Conservation (phyloP, 37 sponge, comb jelly and placozoan species). For the Aplysina aerophoba region DNA sequence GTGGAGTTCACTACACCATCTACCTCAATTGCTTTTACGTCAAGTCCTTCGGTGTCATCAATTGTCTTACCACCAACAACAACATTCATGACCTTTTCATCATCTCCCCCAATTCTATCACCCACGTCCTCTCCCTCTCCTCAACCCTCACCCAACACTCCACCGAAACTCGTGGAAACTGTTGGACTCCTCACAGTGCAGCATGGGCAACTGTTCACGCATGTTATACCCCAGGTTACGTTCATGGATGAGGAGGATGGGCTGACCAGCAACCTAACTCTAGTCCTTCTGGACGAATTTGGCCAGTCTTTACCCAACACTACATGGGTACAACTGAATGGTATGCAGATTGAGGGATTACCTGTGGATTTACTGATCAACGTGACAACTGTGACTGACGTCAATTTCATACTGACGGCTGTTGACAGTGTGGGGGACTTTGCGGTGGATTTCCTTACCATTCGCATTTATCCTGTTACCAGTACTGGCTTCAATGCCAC, state of each 20-base stretch:
- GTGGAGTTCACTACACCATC: too few species aligned
- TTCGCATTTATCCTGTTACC: conserved; percentile 33
- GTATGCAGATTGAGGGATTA: conserved; percentile 31
- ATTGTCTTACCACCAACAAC: background rate
- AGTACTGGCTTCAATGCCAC: conserved; percentile 23
- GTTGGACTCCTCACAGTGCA: conserved; percentile 35
- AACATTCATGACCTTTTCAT: background rate
- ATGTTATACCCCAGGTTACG: conserved; percentile 41
- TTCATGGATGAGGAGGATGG: conserved; percentile 61
- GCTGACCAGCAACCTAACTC: conserved; percentile 12
- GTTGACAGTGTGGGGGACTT: conserved; percentile 38
- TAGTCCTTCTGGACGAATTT: conserved; percentile 44
- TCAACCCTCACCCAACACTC: background rate
- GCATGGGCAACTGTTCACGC: conserved; percentile 51
- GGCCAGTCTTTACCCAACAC: conserved; percentile 39
- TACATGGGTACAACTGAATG: conserved; percentile 56
- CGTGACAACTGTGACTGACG: conserved; percentile 29
- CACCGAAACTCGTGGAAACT: conserved; percentile 49
- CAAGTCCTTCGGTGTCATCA: background rate
- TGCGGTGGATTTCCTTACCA: conserved; percentile 39
- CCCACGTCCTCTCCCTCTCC: conserved; percentile 26
- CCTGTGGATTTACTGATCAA: conserved; percentile 19
- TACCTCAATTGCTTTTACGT: conserved; percentile 1
- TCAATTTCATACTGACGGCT: conserved; percentile 42
- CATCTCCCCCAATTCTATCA: background rate